Evolutionary conservation across 2,797 vertebrate species (phyloP), one percentile per base, ranked within the genome.

Genomic region (Micromesistius poutassou): DNA sequence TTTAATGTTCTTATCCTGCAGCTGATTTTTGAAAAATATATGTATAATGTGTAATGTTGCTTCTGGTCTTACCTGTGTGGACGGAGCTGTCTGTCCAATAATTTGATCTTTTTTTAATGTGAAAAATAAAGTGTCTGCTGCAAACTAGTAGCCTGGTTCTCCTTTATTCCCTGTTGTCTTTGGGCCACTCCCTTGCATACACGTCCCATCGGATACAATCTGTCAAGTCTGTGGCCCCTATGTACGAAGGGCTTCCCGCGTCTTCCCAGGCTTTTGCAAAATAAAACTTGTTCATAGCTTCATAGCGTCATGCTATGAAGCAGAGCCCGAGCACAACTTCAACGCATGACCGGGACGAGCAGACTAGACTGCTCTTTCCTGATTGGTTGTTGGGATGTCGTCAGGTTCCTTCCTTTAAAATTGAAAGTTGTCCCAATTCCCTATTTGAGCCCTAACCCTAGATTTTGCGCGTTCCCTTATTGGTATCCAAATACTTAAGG

Each of bases 121-220:
- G 25, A 79, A 90, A 90, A 93, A 93, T 93, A 92, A 93, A 93
- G 91, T 84, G 74, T 88, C 85, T 87, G 90, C 89, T 90, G 91
- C 84, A 78, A 79, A 76, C 0, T 80, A 71, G 14, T 25, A 25
- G n/a, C n/a, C 62, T 68, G 55, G n/a, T 62, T 62, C 4, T 71
- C 14, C 70, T 33, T 33, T 16, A 10, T 68, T 25, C 66, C 19
- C 8, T 66, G n/a, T 14, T 30, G 55, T n/a, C 8, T n/a, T 62
- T n/a, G 19, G 55, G 22, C 55, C 22, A 62, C 55, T 62, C 19
- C 19, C 46, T 50, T 50, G 14, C 46, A 22, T 50, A 2, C 46
- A 50, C 46, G 0, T 50, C 46, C 19, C 46, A 50, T 50, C 19
- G 55, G 55, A 62, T 25, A 62, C 1, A n/a, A 22, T 50, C 13